phyloP scores from a whole-genome alignment of 2,113 vertebrate genomes.

The Scolopax mira region DNA sequence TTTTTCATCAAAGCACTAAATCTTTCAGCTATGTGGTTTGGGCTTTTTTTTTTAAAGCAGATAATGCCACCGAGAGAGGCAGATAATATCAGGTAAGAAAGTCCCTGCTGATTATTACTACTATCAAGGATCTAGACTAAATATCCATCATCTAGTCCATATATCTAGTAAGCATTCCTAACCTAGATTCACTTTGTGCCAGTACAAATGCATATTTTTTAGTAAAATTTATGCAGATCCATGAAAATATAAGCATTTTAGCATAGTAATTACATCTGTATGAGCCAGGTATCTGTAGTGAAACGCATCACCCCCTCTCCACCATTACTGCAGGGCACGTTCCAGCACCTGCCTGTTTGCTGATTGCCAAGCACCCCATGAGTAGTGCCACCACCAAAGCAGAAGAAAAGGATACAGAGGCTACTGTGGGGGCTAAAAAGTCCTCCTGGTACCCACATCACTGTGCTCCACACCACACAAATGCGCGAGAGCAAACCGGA shows the following conservation, averaged over 20 bases:
- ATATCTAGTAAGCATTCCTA: not conserved
- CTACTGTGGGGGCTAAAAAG: not conserved
- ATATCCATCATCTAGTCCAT: not conserved
- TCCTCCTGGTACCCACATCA: not conserved
- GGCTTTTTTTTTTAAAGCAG: not conserved
- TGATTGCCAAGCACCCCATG: fast-evolving
- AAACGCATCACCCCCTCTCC: not conserved
- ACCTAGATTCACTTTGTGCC: not conserved
- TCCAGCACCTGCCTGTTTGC: not conserved
- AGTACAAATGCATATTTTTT: not conserved
- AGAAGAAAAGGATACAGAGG: not conserved
- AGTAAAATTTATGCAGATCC: not conserved
- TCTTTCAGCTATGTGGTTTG: not conserved
- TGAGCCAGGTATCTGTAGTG: not conserved
- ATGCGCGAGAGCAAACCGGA: fast-evolving
- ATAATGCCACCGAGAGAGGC: not conserved
- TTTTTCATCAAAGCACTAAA: not conserved
- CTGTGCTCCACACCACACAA: fast-evolving
- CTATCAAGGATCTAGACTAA: not conserved
- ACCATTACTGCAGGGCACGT: not conserved
- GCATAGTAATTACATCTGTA: not conserved
- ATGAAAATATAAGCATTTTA: not conserved
- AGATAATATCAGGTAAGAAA: not conserved
- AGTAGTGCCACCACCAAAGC: not conserved
- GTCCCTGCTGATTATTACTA: not conserved